Percentiles rank a stretch among this genome's conserved stretches.
phyloP scores from a whole-genome alignment of 2,113 vertebrate genomes.

The Epinephelus moara region DNA sequence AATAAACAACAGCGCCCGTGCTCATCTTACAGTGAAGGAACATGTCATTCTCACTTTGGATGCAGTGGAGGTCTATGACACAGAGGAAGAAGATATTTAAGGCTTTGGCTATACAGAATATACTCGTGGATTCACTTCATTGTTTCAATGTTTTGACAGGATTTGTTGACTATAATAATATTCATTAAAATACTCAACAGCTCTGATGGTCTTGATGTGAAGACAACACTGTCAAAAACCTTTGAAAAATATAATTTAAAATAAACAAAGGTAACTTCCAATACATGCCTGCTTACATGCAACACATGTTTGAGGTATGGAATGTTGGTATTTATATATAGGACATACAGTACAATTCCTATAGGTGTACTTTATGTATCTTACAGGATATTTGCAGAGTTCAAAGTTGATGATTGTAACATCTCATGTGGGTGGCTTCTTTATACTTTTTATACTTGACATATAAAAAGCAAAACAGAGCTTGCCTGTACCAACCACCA shows the following conservation, averaged over 20 bases:
- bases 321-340: background rate
- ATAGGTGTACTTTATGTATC: background rate
- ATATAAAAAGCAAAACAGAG: conserved; percentile 21
- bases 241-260: no score
- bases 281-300: background rate
- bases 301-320: background rate
- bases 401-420: conserved; percentile 9
- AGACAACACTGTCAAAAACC: no score
- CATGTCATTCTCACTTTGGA: background rate
- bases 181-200: background rate
- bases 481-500: conserved; percentile 5
- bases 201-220: background rate
- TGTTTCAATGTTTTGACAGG: background rate
- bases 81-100: background rate
- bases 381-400: background rate
- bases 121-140: background rate
- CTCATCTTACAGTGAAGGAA: background rate
- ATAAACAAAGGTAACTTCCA: background rate
- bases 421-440: background rate
- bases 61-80: background rate
- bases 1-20: background rate
- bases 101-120: background rate
- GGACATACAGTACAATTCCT: background rate
- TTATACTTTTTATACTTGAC: conserved; percentile 10
- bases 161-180: background rate